Evolutionary conservation across 2,888 invertebrate species (phyloP).

Genomic region (Deladenus siricidicola): DNA sequence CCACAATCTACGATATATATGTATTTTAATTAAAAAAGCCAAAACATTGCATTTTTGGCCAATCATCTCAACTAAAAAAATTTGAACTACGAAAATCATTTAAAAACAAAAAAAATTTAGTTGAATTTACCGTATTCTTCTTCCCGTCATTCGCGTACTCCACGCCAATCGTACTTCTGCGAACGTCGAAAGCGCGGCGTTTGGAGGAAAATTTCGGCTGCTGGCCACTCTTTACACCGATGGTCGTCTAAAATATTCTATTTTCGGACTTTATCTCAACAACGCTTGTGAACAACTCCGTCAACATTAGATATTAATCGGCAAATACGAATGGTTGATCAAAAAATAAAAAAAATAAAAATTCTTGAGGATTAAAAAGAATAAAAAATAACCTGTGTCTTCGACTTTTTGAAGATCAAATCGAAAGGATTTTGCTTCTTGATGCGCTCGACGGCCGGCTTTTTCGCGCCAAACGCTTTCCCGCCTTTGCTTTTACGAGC

Average conservation of each 20-base stretch:
- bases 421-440: background rate
- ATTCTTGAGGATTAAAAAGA: background rate
- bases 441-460: background rate
- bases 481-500: background rate
- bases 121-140: background rate
- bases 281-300: too few relatives aligned
- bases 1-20: background rate
- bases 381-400: background rate
- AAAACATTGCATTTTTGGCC: background rate
- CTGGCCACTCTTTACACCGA: too few relatives aligned
- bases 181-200: background rate
- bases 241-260: too few relatives aligned
- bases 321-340: too few relatives aligned
- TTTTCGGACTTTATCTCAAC: too few relatives aligned
- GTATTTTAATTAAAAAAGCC: background rate
- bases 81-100: background rate
- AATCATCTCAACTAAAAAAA: background rate
- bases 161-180: background rate
- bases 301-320: too few relatives aligned
- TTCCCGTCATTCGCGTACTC: conserved; percentile 3
- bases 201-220: background rate
- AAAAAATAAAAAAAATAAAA: too few relatives aligned
- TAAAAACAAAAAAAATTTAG: too few relatives aligned
- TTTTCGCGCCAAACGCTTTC: conserved; percentile 4
- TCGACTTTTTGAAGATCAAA: background rate